Evolutionary conservation across 2,113 vertebrate genomes (phyloP), one percentile per base, ranked within the genome.

Genomic region (Gallinago media): DNA sequence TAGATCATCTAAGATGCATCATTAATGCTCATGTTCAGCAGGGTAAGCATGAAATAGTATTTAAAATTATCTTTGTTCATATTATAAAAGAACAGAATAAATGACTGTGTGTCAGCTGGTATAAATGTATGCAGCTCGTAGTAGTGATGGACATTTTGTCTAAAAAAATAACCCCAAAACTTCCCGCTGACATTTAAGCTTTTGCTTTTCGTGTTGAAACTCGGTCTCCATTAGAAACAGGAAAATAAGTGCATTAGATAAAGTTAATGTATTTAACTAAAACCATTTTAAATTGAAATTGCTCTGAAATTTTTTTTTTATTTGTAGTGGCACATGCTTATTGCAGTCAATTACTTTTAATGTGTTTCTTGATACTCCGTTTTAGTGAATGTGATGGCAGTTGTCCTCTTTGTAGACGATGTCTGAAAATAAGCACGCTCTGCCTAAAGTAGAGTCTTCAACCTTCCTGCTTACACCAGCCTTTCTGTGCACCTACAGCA

Each of bases 21-120:
- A 70, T 98, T 87, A 99, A 99, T 85, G 98, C 99, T 59, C 99
- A 99, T 22, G 93, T 99, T 86, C 99, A 99, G 91, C 98, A 99
- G 31, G 99, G 99, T 99, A 77, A 96, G 98, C 94, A 68, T 52
- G 65, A 66, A 54, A 15, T 85, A 3, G 16, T 75, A n/a, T 36
- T 89, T 44, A 73, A 92, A 68, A 15, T 18, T 1, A 9, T 21
- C 22, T 50, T 34, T 32, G 13, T 26, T 77, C 52, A 49, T 72
- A 47, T 3, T 73, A 38, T 74, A 21, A 46, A 82, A 27, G 34
- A 61, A 17, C 29, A 80, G n/a, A 61, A 32, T n/a, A 42, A 49
- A 52, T 49, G 27, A 38, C 27, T 79, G 3, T 54, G 14, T 16
- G 4, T 61, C 3, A 3, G 25, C 31, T 59, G 4, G 31, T 65